These are phyloP conservation scores for Pteruthius melanotis DNA, from an alignment of 2,113 vertebrate genomes.

Conservation along the genomic window DNA sequence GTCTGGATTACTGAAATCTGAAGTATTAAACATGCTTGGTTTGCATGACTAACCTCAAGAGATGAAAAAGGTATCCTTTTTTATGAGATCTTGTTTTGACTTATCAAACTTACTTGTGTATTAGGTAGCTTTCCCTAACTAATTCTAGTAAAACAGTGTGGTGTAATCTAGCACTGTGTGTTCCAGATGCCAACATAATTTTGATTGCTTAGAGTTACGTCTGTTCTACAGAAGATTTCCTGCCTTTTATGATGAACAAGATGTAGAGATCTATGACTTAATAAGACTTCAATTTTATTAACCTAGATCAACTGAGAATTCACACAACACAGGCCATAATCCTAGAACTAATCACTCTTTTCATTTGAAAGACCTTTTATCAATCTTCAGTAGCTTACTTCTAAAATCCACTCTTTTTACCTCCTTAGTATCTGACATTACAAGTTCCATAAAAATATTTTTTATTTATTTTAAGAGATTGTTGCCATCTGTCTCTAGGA, in stretches of 20 bases:
- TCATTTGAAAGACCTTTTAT: neutral
- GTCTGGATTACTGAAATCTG: neutral
- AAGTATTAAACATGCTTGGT: neutral
- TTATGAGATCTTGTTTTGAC: neutral
- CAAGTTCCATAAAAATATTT: neutral
- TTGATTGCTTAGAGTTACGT: neutral
- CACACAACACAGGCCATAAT: neutral
- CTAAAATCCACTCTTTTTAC: neutral
- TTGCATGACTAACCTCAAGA: neutral
- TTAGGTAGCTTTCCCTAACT: neutral
- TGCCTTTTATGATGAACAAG: neutral
- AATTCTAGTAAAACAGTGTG: neutral
- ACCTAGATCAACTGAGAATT: neutral
- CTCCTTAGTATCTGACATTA: neutral
- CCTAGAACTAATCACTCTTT: neutral
- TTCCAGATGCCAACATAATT: neutral
- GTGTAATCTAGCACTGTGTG: neutral
- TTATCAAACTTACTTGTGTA: neutral
- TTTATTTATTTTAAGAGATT: neutral
- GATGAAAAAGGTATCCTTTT: neutral
- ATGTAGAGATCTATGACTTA: neutral
- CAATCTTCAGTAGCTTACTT: neutral
- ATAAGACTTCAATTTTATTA: neutral
- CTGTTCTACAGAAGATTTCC: neutral
- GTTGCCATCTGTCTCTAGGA: neutral